A percentile compares a stretch with the other conserved stretches of the same genome.
phyloP scores from a whole-genome alignment of 1,140 invertebrate species.

The Heliconius melpomene region DNA sequence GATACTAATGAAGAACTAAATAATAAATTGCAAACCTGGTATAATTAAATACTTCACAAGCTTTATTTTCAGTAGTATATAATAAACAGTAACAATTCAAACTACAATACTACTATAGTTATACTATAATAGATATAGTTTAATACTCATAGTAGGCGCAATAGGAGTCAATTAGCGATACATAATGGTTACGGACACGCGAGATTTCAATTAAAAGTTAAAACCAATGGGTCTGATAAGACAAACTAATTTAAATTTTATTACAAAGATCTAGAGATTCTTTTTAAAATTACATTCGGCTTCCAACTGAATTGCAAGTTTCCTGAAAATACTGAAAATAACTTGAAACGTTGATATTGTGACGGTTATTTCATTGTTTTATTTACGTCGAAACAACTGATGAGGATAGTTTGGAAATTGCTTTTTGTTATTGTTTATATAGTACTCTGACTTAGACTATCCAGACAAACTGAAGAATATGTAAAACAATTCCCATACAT shows the following conservation, averaged over 20 bases:
- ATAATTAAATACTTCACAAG: no score
- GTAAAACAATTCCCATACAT: no score
- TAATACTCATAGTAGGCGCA: neutral
- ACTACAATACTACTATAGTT: no score
- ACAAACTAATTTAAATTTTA: slow-evolving; percentile 27
- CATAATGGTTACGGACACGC: slow-evolving; percentile 46
- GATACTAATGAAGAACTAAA: no score
- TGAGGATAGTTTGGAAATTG: no score
- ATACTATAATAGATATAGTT: neutral
- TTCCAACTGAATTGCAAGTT: slow-evolving; percentile 5
- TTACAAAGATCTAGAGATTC: neutral
- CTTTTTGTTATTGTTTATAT: no score
- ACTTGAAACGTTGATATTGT: slow-evolving; percentile 23
- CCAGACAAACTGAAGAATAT: no score
- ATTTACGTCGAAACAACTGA: neutral
- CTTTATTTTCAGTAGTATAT: no score
- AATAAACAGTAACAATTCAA: no score
- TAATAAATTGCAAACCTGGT: no score
- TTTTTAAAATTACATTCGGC: slow-evolving; percentile 2
- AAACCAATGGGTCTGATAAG: slow-evolving; percentile 23
- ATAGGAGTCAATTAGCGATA: slow-evolving; percentile 42
- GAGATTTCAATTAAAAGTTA: slow-evolving; percentile 46
- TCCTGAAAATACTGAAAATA: slow-evolving; percentile 19
- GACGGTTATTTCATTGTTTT: slow-evolving; percentile 16
- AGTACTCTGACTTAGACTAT: no score